Base-by-base conservation (phyloP, 2,113 vertebrate genomes). In the Nothobranchius kuhntae region DNA sequence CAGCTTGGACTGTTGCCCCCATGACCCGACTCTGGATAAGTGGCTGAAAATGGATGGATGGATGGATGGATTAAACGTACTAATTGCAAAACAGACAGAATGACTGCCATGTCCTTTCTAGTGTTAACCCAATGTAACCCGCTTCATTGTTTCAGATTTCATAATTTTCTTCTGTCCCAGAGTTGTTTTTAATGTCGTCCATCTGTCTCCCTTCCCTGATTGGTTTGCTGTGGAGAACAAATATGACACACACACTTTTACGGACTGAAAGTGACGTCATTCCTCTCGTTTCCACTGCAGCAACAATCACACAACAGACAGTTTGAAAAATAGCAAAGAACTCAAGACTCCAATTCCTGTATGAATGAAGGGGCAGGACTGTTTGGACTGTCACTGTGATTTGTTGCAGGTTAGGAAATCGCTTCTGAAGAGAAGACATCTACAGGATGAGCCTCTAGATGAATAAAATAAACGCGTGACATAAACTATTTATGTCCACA, bases 361-460 rank as follows among this genome's bases (percentile, higher is more conserved):
- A 77, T 59, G 47, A 68, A 63, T 58, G 13, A 65, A 68, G 70
- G 57, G 35, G 26, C 53, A 53, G 53, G 61, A 65, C 57, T 71
- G 71, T 71, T 61, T 58, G 73, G 66, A 66, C 36, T 77, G 71
- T 73, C 35, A 40, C 57, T 71, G 42, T 81, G 83, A 68, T 73
- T 58, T 60, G 59, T 68, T 67, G 69, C 40, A 56, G 52, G 35
- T 35, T 52, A 64, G 44, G 47, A 72, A 72, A 84, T 72, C 26
- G 55, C 57, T 50, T 51, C 6, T 54, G 54, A 9, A n/a, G 59
- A 55, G 68, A 73, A 50, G 60, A 67, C 44, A 59, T 26, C 30
- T 30, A 42, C 14, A 48, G 13, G 44, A 36, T 53, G 63, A 71
- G 11, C 13, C 13, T 65, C 26, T 10, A 38, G 52, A 45, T 71